A percentile compares a stretch with the other conserved stretches of the same genome.
phyloP scores from a whole-genome alignment of 2,113 vertebrate species.

The Suricata suricatta region DNA sequence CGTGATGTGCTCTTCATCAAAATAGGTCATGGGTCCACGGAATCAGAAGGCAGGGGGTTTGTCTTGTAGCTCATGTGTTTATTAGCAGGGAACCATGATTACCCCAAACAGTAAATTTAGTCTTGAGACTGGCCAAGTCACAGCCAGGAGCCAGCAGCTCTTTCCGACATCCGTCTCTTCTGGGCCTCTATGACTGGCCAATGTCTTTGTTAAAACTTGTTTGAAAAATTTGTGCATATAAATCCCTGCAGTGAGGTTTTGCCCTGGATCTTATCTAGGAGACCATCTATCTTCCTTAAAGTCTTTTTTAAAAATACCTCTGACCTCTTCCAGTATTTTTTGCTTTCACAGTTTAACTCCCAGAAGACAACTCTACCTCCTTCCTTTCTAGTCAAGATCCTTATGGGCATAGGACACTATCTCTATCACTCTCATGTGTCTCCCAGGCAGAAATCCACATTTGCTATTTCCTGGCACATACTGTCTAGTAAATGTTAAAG shows the following conservation, averaged over 20 bases:
- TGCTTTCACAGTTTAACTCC: not conserved
- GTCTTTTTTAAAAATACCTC: not conserved
- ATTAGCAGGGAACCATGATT: not conserved
- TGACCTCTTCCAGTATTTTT: slow-evolving; percentile 4
- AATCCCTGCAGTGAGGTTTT: not conserved
- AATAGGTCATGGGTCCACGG: not conserved
- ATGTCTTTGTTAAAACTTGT: not conserved
- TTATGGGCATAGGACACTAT: not conserved
- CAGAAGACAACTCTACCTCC: not conserved
- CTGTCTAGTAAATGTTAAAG: not conserved
- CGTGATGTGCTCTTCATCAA: not conserved
- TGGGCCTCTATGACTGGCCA: not conserved
- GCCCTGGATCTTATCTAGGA: not conserved
- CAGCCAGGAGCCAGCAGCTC: not conserved
- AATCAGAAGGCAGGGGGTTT: not conserved
- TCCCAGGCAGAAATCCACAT: not conserved
- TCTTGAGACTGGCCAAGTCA: not conserved
- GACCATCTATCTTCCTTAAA: not conserved
- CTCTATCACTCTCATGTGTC: not conserved
- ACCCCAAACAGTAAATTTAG: not conserved
- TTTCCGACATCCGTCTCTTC: not conserved
- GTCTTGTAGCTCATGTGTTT: not conserved
- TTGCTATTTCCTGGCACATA: not conserved
- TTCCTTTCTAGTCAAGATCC: not conserved
- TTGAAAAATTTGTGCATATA: not conserved